Evolutionary conservation across 2,888 invertebrate species (phyloP).

Genomic region (Clunio marinus): DNA sequence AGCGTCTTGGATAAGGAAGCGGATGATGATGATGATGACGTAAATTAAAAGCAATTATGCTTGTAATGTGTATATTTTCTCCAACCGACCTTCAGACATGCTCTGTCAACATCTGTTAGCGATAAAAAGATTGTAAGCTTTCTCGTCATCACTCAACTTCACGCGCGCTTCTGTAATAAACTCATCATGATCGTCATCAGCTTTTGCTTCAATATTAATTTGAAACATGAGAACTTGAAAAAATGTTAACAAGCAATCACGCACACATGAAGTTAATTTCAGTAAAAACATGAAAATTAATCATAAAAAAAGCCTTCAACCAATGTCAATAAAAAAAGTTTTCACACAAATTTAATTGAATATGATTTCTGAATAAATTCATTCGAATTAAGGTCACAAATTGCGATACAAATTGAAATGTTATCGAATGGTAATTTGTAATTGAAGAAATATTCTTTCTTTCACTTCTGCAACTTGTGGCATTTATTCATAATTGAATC

Average conservation of each 20-base stretch:
- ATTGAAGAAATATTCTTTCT: too few species aligned
- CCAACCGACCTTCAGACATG: too few species aligned
- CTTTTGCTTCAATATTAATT: neutral
- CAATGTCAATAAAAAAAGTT: too few species aligned
- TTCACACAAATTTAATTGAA: slow-evolving; percentile 18
- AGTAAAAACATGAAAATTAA: too few species aligned
- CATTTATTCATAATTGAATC: neutral
- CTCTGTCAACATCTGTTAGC: too few species aligned
- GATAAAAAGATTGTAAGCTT: neutral
- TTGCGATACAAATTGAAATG: slow-evolving; percentile 18
- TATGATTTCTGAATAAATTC: neutral
- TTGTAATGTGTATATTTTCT: too few species aligned
- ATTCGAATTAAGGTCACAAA: slow-evolving; percentile 8
- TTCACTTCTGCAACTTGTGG: neutral
- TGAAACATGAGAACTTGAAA: neutral
- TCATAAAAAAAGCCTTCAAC: too few species aligned
- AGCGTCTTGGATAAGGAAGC: too few species aligned
- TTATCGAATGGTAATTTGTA: neutral
- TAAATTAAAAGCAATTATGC: too few species aligned
- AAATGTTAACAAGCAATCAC: neutral
- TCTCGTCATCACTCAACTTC: neutral
- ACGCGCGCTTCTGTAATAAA: too few species aligned
- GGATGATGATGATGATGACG: too few species aligned
- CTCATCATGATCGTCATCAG: neutral
- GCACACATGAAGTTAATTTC: neutral